Evolutionary conservation across 2,113 vertebrate genomes (phyloP).

Genomic region (Meles meles): DNA sequence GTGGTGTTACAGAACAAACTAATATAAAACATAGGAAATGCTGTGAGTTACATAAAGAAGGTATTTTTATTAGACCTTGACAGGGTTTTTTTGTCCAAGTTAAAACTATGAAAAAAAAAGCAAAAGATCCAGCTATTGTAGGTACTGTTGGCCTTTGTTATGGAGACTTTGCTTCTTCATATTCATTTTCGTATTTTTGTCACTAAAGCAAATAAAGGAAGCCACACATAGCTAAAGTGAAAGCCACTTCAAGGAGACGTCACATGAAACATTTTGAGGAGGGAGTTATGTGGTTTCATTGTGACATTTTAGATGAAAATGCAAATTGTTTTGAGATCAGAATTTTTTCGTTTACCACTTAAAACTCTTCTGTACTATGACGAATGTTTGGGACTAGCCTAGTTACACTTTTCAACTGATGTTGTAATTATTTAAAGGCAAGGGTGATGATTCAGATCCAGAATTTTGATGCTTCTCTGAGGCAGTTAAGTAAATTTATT

Average conservation of each 20-base stretch:
- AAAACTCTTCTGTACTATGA: background rate
- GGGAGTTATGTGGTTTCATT: conserved; percentile 78
- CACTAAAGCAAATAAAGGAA: conserved; percentile 79
- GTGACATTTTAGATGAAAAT: conserved; percentile 66
- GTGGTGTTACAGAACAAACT: background rate
- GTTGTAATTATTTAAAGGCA: background rate
- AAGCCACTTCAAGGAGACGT: conserved; percentile 84
- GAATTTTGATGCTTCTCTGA: background rate
- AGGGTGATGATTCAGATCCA: background rate
- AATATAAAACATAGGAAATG: background rate
- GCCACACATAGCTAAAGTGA: conserved; percentile 81
- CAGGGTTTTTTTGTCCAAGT: background rate
- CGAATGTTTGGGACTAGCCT: background rate
- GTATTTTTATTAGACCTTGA: conserved; percentile 12
- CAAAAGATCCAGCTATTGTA: background rate
- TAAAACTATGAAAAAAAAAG: background rate
- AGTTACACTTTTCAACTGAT: background rate
- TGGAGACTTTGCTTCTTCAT: conserved; percentile 47
- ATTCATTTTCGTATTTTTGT: conserved; percentile 59
- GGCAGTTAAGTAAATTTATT: conserved; percentile 14
- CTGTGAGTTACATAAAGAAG: background rate
- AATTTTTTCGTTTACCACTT: conserved; percentile 52
- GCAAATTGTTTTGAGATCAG: conserved; percentile 55
- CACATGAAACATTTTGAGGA: conserved; percentile 66
- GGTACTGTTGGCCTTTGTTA: background rate